Percentiles rank a stretch among this genome's conserved stretches.
Conservation (phyloP, 2,888 invertebrate species). For the Sinelater perroti region DNA sequence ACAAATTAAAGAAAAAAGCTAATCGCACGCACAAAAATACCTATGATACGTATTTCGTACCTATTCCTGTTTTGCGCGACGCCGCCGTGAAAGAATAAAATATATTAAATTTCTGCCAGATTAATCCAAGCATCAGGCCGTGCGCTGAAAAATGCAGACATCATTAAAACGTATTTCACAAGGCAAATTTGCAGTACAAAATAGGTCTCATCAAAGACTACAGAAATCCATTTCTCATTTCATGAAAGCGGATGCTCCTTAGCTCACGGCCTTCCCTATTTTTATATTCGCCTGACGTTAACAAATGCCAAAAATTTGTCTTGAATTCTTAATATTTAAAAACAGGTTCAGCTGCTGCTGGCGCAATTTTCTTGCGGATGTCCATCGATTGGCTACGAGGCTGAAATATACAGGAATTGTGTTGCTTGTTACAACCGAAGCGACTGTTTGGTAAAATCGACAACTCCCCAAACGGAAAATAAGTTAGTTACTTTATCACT, state of each 20-base stretch:
- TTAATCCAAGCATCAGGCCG: no score
- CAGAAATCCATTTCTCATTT: constrained; percentile 12
- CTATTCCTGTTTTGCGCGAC: no score
- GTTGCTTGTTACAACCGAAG: neutral
- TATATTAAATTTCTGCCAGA: no score
- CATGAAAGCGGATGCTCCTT: constrained; percentile 1
- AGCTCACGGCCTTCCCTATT: constrained; percentile 1
- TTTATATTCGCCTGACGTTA: constrained; percentile 5
- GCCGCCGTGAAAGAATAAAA: no score
- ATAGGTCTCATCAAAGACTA: constrained; percentile 6
- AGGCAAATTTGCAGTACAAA: constrained; percentile 4
- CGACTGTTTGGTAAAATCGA: neutral
- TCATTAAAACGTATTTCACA: constrained; percentile 5
- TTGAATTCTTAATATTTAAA: constrained; percentile 7
- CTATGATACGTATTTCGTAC: no score
- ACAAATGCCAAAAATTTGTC: constrained; percentile 3
- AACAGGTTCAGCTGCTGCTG: neutral
- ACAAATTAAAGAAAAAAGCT: no score
- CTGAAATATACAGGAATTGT: neutral
- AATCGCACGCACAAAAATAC: no score
- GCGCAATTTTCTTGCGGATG: no score
- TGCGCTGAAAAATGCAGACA: neutral
- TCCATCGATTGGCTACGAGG: no score
- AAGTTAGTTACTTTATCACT: constrained; percentile 5
- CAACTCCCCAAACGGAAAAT: constrained; percentile 8